phyloP scores from a whole-genome alignment of 2,113 vertebrate genomes.

The Pavo muticus region DNA sequence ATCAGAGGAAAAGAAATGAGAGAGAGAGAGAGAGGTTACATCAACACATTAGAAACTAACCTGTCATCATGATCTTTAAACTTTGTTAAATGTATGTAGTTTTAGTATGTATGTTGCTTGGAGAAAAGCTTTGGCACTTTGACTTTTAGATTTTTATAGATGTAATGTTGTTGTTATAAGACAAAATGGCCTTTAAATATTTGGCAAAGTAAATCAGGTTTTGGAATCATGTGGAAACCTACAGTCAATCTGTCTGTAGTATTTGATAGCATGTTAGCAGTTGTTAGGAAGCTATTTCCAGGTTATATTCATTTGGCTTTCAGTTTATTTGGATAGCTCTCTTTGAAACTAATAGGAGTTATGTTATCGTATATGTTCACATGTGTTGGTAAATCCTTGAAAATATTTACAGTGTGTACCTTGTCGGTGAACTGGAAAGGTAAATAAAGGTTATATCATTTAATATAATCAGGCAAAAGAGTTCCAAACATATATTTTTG shows the following conservation, averaged over 20 bases:
- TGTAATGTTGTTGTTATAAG: neutral
- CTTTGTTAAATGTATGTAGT: neutral
- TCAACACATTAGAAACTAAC: neutral
- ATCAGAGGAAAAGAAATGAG: neutral
- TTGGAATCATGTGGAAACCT: neutral
- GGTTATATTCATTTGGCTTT: neutral
- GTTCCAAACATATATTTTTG: neutral
- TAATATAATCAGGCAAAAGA: neutral
- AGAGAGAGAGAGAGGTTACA: neutral
- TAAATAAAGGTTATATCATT: neutral
- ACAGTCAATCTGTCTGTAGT: neutral
- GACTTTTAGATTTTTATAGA: neutral
- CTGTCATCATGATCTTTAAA: neutral
- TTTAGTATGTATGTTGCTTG: neutral
- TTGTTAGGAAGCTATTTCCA: neutral
- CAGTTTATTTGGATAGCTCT: neutral
- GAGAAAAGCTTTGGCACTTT: neutral
- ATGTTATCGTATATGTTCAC: neutral
- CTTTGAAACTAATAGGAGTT: neutral
- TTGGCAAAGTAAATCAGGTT: neutral
- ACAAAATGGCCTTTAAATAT: neutral
- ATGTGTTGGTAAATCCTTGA: neutral
- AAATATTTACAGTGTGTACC: neutral
- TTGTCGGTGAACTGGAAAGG: neutral
- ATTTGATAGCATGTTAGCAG: neutral